A percentile compares a stretch with the other conserved stretches of the same genome.
Evolutionary conservation across 2,888 invertebrate species (phyloP).

Genomic region (Temnothorax unifasciatus): DNA sequence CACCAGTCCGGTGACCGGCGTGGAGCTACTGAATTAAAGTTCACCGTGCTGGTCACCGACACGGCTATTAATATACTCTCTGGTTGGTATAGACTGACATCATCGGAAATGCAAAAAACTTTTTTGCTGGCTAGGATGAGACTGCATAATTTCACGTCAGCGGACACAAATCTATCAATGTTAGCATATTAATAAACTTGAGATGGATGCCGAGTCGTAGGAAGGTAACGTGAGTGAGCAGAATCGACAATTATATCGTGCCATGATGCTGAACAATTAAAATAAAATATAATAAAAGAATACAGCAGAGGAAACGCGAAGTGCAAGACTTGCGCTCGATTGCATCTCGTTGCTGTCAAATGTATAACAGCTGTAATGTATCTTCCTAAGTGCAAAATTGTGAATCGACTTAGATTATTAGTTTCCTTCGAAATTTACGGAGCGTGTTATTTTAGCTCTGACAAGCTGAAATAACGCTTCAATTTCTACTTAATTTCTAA

Average conservation of each 20-base stretch:
- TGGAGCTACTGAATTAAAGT: background rate
- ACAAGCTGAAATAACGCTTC: background rate
- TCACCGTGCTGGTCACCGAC: background rate
- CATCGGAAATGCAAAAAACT: constrained; percentile 3
- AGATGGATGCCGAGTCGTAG: background rate
- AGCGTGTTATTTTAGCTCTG: constrained; percentile 7
- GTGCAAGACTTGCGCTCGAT: background rate
- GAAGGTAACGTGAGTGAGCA: constrained; percentile 10
- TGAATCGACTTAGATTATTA: background rate
- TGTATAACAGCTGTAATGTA: background rate
- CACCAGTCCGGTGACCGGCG: background rate
- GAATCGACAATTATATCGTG: constrained; percentile 9
- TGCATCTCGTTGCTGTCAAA: background rate
- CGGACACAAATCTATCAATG: background rate
- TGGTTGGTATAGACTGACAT: background rate
- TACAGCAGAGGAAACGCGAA: background rate
- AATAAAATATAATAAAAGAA: background rate
- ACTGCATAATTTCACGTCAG: constrained; percentile 16
- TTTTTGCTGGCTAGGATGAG: background rate
- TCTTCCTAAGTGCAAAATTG: background rate
- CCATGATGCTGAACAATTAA: background rate
- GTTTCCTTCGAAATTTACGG: constrained; percentile 28
- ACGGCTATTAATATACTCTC: background rate
- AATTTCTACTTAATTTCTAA: constrained; percentile 23
- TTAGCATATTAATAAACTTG: constrained; percentile 22